A percentile compares a stretch with the other conserved stretches of the same genome.
Evolutionary conservation across 2,888 invertebrate genomes (phyloP).

Genomic region (Ophion ellenae): DNA sequence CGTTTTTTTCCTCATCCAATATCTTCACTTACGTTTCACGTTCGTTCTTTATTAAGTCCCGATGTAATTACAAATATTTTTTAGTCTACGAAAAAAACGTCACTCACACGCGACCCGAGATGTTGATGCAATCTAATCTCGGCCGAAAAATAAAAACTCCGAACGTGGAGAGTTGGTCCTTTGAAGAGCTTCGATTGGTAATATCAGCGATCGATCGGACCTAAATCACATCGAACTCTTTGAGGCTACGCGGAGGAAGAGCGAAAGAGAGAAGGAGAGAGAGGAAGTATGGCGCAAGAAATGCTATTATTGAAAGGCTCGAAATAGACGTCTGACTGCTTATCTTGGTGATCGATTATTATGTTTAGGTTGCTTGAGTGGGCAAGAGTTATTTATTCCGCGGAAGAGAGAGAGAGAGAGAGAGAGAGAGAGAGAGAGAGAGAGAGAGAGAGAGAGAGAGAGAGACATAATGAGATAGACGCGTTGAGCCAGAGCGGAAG

Average conservation of each 20-base stretch:
- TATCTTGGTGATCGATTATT: constrained; percentile 82
- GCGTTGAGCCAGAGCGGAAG: constrained; percentile 65
- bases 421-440: not conserved
- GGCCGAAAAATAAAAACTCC: too few relatives aligned
- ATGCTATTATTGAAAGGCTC: constrained; percentile 81
- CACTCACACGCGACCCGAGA: too few relatives aligned
- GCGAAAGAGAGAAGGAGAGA: constrained; percentile 22
- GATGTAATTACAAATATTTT: too few relatives aligned
- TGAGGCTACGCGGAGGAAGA: too few relatives aligned
- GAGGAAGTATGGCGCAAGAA: constrained; percentile 74
- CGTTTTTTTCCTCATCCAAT: not conserved
- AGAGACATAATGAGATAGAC: constrained; percentile 1
- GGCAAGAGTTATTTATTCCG: constrained; percentile 21
- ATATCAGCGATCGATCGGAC: too few relatives aligned
- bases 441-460: not conserved
- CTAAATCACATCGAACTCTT: too few relatives aligned
- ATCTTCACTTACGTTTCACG: not conserved
- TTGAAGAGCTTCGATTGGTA: too few relatives aligned
- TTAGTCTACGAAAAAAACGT: too few relatives aligned
- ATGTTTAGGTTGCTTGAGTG: constrained; percentile 71
- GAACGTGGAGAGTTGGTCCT: too few relatives aligned
- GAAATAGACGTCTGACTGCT: constrained; percentile 78
- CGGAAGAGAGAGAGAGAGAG: too few relatives aligned
- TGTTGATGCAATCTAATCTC: too few relatives aligned
- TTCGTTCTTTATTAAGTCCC: too few relatives aligned